Evolutionary conservation across 2,888 invertebrate genomes (phyloP).

Genomic region (Venustoraphidia nigricollis): DNA sequence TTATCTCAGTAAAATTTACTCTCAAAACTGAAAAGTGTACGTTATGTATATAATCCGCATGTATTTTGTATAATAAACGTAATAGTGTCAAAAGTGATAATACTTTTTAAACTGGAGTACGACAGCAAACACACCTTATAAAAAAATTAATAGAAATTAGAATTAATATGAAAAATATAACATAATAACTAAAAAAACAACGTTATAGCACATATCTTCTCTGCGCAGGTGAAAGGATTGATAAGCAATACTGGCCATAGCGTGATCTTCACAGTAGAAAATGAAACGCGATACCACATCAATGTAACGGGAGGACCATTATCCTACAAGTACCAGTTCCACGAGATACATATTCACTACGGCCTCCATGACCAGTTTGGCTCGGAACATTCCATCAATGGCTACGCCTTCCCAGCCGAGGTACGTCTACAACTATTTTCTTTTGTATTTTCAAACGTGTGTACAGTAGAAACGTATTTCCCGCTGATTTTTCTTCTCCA

Average conservation of each 20-base stretch:
- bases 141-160: no score
- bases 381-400: conserved; percentile 93
- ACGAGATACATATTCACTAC: conserved; percentile 89
- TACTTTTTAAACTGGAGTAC: no score
- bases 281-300: conserved; percentile 68
- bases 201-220: conserved; percentile 3
- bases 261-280: conserved; percentile 80
- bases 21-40: no score
- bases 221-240: conserved; percentile 66
- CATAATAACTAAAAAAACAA: no score
- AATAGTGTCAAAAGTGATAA: no score
- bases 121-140: no score
- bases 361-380: conserved; percentile 83
- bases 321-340: conserved; percentile 88
- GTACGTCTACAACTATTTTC: conserved; percentile 35
- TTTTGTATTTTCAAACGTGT: conserved; percentile 1
- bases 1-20: no score
- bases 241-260: conserved; percentile 91
- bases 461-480: no score
- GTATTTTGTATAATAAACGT: no score
- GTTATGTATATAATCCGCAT: no score
- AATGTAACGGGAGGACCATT: conserved; percentile 94
- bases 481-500: no score
- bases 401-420: conserved; percentile 94
- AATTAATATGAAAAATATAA: no score